phyloP scores from a whole-genome alignment of 1,140 invertebrate species.

The Ephestia elutella region DNA sequence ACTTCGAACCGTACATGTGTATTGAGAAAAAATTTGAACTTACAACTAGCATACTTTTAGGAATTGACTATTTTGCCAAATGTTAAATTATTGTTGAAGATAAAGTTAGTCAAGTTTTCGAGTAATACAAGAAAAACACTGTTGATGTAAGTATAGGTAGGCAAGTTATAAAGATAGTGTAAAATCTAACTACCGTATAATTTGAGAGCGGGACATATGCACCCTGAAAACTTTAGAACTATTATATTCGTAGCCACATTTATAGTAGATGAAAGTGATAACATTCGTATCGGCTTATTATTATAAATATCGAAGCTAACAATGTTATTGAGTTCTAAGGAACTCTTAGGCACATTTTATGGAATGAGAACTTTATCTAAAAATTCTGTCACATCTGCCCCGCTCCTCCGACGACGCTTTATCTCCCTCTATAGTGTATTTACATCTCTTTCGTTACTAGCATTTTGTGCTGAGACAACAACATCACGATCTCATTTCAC shows the following conservation, averaged over 20 bases:
- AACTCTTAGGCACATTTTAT: slow-evolving; percentile 63
- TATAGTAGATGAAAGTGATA: slow-evolving; percentile 28
- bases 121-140: slow-evolving; percentile 15
- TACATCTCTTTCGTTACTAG: slow-evolving; percentile 33
- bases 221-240: slow-evolving; percentile 21
- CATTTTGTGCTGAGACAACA: slow-evolving; percentile 19
- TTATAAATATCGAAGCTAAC: slow-evolving; percentile 48
- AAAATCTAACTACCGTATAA: slow-evolving; percentile 31
- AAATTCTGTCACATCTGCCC: slow-evolving; percentile 39
- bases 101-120: slow-evolving; percentile 8
- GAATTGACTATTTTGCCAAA: slow-evolving; percentile 20
- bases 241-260: slow-evolving; percentile 18
- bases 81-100: slow-evolving; percentile 12
- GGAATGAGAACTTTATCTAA: slow-evolving; percentile 34
- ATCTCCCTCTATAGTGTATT: slow-evolving; percentile 36
- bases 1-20: slow-evolving; percentile 31
- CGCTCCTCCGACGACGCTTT: slow-evolving; percentile 26
- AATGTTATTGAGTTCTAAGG: slow-evolving; percentile 33
- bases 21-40: slow-evolving; percentile 9
- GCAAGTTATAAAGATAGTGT: slow-evolving; percentile 28
- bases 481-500: slow-evolving; percentile 20
- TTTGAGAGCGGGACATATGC: slow-evolving; percentile 47
- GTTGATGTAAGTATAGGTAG: slow-evolving; percentile 2
- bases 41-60: slow-evolving; percentile 14
- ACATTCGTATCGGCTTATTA: slow-evolving; percentile 24